Conservation (phyloP, 2,797 vertebrate species). For the Balearica regulorum region DNA sequence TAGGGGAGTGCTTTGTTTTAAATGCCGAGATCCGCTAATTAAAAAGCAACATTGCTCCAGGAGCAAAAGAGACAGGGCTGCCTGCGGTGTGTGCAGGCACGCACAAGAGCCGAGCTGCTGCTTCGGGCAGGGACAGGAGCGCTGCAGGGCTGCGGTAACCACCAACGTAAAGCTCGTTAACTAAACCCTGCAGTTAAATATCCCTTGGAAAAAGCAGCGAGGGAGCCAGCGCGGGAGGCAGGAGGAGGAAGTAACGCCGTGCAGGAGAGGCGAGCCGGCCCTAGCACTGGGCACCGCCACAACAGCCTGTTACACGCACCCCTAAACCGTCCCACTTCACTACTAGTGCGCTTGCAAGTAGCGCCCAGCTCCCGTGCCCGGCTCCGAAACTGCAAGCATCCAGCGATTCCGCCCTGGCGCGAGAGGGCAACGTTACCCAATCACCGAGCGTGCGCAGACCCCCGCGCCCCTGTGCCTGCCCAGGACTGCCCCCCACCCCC, state of each 20-base stretch:
- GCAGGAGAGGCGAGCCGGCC: not conserved
- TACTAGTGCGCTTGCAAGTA: not conserved
- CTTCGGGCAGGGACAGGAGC: not conserved
- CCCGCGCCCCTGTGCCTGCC: constrained; percentile 43
- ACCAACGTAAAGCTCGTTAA: not conserved
- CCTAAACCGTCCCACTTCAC: not conserved
- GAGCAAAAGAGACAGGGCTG: not conserved
- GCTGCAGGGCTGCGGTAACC: rapidly evolving
- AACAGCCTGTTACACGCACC: not conserved
- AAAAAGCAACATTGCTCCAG: not conserved
- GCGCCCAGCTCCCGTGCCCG: not conserved
- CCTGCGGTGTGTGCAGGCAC: no score
- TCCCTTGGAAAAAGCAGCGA: not conserved
- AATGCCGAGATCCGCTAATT: rapidly evolving
- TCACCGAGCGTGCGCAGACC: not conserved
- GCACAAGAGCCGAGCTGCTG: rapidly evolving
- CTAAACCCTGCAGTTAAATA: not conserved
- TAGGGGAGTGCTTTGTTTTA: not conserved
- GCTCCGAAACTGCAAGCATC: not conserved
- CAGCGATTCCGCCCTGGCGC: not conserved
- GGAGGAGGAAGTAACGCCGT: not conserved
- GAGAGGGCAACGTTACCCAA: not conserved
- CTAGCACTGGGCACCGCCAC: not conserved
- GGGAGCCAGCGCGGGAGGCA: not conserved
- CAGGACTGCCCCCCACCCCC: constrained; percentile 7